Percentiles rank a stretch among this genome's conserved stretches.
These are phyloP conservation scores for Drosophila dunni DNA, from an alignment of 1,140 invertebrate species.

Conservation along the genomic window DNA sequence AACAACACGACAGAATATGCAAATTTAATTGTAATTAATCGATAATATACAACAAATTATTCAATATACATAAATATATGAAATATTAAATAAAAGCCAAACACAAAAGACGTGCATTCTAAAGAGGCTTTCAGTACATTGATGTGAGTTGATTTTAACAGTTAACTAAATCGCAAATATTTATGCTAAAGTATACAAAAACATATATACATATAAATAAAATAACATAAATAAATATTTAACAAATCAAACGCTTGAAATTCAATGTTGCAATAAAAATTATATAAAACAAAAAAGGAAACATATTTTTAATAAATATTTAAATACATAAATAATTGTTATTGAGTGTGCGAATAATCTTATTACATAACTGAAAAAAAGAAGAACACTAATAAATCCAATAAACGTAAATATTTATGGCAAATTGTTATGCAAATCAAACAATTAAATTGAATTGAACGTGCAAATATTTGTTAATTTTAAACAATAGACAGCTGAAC, in stretches of 20 bases:
- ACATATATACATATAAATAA: constrained; percentile 24
- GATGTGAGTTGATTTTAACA: constrained; percentile 46
- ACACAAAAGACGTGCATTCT: constrained; percentile 28
- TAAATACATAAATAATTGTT: constrained; percentile 26
- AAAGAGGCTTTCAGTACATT: constrained; percentile 51
- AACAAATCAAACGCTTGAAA: constrained; percentile 30
- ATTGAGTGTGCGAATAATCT: constrained; percentile 44
- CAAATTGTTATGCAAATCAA: constrained; percentile 24
- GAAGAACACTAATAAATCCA: constrained; percentile 31
- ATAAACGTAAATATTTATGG: constrained; percentile 33
- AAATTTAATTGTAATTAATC: constrained; percentile 21
- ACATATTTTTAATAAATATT: constrained; percentile 51
- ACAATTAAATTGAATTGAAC: constrained; percentile 31
- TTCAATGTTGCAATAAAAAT: constrained; percentile 47
- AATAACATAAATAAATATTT: constrained; percentile 39
- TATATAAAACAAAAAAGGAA: not conserved
- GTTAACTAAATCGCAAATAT: constrained; percentile 46
- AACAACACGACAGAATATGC: not conserved
- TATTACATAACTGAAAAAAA: constrained; percentile 22
- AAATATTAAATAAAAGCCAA: constrained; percentile 21
- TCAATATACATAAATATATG: constrained; percentile 5
- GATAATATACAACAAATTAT: constrained; percentile 31
- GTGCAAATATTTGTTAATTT: constrained; percentile 64
- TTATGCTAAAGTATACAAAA: constrained; percentile 49
- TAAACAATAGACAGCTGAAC: constrained; percentile 19